These are phyloP conservation scores for Caenorhabditis sulstoni DNA, from an alignment of 2,888 invertebrate genomes.

Conservation along the genomic window DNA sequence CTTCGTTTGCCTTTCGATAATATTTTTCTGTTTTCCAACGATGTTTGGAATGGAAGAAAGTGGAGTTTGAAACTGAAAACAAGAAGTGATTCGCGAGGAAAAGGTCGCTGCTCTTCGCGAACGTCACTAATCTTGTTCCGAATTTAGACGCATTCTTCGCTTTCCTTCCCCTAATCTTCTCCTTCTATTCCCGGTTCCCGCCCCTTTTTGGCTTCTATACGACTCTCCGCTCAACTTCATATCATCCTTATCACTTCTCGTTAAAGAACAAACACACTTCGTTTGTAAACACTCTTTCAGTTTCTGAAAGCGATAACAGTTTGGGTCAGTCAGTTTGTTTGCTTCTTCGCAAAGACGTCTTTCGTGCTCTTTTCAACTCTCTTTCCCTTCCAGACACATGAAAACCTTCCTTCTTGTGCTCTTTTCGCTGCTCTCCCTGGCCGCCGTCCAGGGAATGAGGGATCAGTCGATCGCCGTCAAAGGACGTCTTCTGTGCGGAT, in stretches of 20 bases:
- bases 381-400: slow-evolving; percentile 33
- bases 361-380: background rate
- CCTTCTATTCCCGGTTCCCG: slow-evolving; percentile 1
- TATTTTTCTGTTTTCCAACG: too few species aligned
- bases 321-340: slow-evolving; percentile 25
- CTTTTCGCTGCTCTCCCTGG: background rate
- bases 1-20: too few species aligned
- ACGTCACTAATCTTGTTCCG: slow-evolving; percentile 12
- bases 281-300: slow-evolving; percentile 1
- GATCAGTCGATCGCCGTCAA: slow-evolving; percentile 66
- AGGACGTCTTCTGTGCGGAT: slow-evolving; percentile 71
- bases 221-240: slow-evolving; percentile 12
- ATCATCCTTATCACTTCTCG: slow-evolving; percentile 18
- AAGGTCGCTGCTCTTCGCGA: too few species aligned
- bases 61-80: too few species aligned
- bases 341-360: slow-evolving; percentile 1
- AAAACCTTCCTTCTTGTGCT: background rate
- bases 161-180: slow-evolving; percentile 1
- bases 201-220: slow-evolving; percentile 34
- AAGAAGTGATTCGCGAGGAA: too few species aligned
- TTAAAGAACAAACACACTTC: slow-evolving; percentile 32
- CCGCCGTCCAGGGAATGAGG: slow-evolving; percentile 45
- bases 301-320: slow-evolving; percentile 14
- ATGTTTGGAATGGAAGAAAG: too few species aligned
- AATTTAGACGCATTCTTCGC: background rate